Evolutionary conservation across 30 jellyfish, hydroid and myxozoan genomes (phyloP), one percentile per base, ranked within the genome.

Genomic region (Turritopsis dohrnii): DNA sequence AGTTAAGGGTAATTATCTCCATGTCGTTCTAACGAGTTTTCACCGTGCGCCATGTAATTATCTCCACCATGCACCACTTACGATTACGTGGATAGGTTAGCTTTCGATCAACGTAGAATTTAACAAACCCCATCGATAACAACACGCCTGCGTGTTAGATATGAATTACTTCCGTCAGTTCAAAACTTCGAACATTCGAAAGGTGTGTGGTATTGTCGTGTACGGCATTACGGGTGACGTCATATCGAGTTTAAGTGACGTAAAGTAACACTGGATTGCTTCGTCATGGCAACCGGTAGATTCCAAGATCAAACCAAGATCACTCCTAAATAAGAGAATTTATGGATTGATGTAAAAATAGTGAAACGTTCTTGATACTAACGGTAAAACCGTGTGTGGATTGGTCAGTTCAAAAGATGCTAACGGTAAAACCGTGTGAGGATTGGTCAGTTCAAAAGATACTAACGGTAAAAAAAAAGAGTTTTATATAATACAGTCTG

Each of bases 141-240:
- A n/a, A 13, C 60, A 41, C 60, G 60, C 60, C 60, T 41, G 60
- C 60, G 60, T 13, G 60, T 13, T 41, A 41, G 60, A 41, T 41
- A 41, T 41, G 60, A 41, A 41, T 5, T 41, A 41, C n/a, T n/a
- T n/a, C n/a, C n/a, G 13, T 41, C 60, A 41, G 13, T 41, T 41
- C 77, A 1, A n/a, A 69, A 27, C 77, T 16, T 69, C 77, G 30
- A 69, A 69, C 28, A 21, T 21, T 53, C 81, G 87, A 30, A 86
- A 88, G 21, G 29, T 69, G 1, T 96, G 82, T 71, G 96, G 92
- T 24, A 91, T 79, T 0, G 79, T 24, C 21, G 96, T 81, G 75
- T 83, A 93, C 18, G 95, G 95, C 66, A 85, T 52, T 26, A 93
- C 79, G 21, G 98, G 98, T 25, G 87, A 71, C 30, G 98, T 84